phyloP scores from a whole-genome alignment of 1,140 invertebrate species.

The Aplysia californica region DNA sequence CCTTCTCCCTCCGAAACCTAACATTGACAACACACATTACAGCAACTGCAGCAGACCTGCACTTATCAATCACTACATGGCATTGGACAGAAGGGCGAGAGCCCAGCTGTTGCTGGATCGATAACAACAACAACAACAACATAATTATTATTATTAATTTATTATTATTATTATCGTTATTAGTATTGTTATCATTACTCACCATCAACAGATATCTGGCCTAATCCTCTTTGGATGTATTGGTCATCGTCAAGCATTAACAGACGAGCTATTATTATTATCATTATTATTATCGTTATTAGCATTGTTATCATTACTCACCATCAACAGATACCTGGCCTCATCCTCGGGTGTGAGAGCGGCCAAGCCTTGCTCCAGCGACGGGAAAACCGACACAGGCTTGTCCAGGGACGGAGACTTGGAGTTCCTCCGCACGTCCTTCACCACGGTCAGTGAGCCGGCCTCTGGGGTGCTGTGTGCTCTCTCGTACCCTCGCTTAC shows the following conservation, averaged over 20 bases:
- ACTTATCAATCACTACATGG: too few relatives aligned
- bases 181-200: too few relatives aligned
- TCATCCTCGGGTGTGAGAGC: constrained; percentile 47
- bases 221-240: neutral
- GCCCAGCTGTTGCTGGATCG: too few relatives aligned
- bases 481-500: too few relatives aligned
- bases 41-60: too few relatives aligned
- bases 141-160: too few relatives aligned
- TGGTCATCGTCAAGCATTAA: neutral
- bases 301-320: constrained; percentile 27
- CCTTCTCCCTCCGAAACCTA: too few relatives aligned
- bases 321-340: constrained; percentile 49
- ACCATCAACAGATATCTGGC: neutral
- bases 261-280: neutral
- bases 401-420: constrained; percentile 6
- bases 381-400: constrained; percentile 56
- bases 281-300: neutral
- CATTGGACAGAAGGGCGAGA: too few relatives aligned
- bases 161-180: too few relatives aligned
- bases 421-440: neutral
- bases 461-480: neutral
- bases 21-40: too few relatives aligned
- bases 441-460: neutral
- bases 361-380: constrained; percentile 48
- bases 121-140: too few relatives aligned